Conservation (phyloP, 2,888 invertebrate genomes). For the Cancer borealis region DNA sequence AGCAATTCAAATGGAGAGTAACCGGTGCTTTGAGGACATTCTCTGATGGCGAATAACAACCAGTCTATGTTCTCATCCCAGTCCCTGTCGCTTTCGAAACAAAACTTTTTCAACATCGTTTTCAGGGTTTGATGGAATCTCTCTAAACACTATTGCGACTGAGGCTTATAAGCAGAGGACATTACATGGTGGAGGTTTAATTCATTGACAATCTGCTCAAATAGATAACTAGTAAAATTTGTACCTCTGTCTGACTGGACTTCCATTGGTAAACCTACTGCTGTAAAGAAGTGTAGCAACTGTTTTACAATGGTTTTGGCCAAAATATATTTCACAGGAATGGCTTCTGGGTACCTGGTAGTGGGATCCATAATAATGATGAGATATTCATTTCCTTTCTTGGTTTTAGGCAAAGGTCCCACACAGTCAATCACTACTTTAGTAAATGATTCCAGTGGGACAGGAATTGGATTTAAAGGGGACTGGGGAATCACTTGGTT, state of each 20-base stretch:
- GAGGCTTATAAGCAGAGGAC: too few species aligned
- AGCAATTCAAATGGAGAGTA: constrained; percentile 47
- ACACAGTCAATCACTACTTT: constrained; percentile 36
- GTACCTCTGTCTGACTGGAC: constrained; percentile 18
- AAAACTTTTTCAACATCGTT: not conserved
- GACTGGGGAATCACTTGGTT: not conserved
- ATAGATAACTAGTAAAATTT: constrained; percentile 41
- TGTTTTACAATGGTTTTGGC: constrained; percentile 28
- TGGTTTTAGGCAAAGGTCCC: constrained; percentile 11
- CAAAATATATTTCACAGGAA: not conserved
- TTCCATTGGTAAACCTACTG: not conserved
- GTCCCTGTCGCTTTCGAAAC: not conserved
- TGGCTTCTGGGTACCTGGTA: constrained; percentile 51
- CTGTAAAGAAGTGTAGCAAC: not conserved
- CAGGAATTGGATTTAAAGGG: constrained; percentile 18
- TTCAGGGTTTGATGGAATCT: constrained; percentile 50
- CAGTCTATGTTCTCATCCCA: not conserved
- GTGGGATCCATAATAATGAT: not conserved
- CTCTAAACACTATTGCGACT: not conserved
- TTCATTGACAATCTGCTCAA: not conserved
- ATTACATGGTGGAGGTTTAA: not conserved
- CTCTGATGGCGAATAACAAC: constrained; percentile 49
- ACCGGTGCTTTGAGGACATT: constrained; percentile 30
- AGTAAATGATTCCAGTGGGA: constrained; percentile 12
- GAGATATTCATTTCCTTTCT: constrained; percentile 18